These are phyloP conservation scores for Saturnia japonica DNA, from an alignment of 2,888 invertebrate species.

Conservation along the genomic window DNA sequence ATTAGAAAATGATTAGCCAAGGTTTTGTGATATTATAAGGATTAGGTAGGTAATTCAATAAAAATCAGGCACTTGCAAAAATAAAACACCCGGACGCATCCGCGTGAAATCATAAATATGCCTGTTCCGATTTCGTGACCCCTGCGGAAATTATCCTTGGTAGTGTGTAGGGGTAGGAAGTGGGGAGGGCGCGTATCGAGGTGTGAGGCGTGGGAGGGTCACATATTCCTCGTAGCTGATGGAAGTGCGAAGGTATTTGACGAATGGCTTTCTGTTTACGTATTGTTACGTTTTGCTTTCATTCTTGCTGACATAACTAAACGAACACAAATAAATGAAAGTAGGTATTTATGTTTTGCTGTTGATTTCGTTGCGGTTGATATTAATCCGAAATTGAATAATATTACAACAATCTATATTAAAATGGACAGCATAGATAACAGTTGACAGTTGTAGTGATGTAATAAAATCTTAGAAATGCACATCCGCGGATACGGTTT, in stretches of 20 bases:
- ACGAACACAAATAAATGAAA: background rate
- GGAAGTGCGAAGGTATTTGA: constrained; percentile 10
- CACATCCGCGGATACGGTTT: too few relatives aligned
- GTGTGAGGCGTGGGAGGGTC: constrained; percentile 2
- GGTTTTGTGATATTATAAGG: background rate
- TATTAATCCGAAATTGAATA: background rate
- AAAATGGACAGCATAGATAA: background rate
- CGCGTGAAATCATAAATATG: background rate
- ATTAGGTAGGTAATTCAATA: background rate
- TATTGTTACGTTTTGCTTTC: background rate
- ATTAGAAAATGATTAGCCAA: background rate
- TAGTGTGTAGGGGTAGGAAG: background rate
- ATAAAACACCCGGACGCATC: background rate
- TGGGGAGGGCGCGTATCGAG: background rate
- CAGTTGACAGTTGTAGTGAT: background rate
- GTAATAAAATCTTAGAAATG: too few relatives aligned
- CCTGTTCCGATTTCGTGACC: constrained; percentile 7
- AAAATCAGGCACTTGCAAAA: background rate
- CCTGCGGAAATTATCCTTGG: background rate
- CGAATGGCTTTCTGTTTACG: constrained; percentile 2
- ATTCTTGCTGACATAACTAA: background rate
- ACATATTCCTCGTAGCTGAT: background rate
- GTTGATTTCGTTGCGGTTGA: background rate
- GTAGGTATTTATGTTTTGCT: background rate
- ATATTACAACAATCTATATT: too few relatives aligned